A percentile compares a stretch with the other conserved stretches of the same genome.
Evolutionary conservation across 2,797 vertebrate species (phyloP).

Genomic region (Vespertilio murinus): DNA sequence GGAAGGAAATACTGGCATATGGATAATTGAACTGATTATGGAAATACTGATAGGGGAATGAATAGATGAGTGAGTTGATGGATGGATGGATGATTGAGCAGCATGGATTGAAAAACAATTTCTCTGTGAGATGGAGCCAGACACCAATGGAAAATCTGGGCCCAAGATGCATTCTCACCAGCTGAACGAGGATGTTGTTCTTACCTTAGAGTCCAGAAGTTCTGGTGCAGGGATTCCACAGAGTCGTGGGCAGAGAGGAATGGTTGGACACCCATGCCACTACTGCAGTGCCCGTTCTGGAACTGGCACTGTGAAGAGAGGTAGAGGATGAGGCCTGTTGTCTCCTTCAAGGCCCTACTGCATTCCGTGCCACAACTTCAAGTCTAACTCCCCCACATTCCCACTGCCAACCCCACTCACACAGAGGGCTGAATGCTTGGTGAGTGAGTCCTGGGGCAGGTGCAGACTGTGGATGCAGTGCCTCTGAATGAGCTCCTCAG

Average conservation of each 20-base stretch:
- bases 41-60: not conserved
- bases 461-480: slow-evolving; percentile 94
- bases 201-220: slow-evolving; percentile 97
- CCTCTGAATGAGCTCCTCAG: slow-evolving; percentile 95
- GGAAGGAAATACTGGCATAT: too few relatives aligned
- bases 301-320: slow-evolving; percentile 85
- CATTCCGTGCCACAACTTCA: rapidly evolving
- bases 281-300: slow-evolving; percentile 97
- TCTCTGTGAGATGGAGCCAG: not conserved
- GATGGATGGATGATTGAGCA: not conserved
- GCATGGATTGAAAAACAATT: not conserved
- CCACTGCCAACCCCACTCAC: slow-evolving; percentile 83
- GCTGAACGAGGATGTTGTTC: slow-evolving; percentile 97
- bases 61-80: not conserved
- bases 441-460: slow-evolving; percentile 94
- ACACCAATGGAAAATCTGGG: not conserved
- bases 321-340: too few relatives aligned
- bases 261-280: slow-evolving; percentile 94
- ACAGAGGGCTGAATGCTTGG: slow-evolving; percentile 93
- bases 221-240: slow-evolving; percentile 97
- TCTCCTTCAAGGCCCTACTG: not conserved
- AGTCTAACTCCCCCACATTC: not conserved
- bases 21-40: too few relatives aligned
- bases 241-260: slow-evolving; percentile 93
- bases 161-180: slow-evolving; percentile 82